Base-by-base conservation (phyloP, 2,888 invertebrate species). In the Thecocarcelia acutangulata region DNA sequence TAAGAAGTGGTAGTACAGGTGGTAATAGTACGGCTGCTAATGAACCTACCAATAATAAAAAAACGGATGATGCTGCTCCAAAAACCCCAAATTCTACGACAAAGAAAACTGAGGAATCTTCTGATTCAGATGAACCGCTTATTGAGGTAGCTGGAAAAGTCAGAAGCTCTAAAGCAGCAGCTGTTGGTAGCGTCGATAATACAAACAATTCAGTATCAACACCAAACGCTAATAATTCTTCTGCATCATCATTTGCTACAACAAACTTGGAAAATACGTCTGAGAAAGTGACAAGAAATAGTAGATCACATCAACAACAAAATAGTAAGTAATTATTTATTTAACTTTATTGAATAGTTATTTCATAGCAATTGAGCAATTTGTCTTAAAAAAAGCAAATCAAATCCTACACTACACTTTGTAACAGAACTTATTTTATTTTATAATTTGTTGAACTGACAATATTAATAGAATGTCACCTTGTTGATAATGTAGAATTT, bases 121-220 rank as follows among this genome's bases (percentile, higher is more conserved):
- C 96, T 64, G 96, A 96, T 87, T 94, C 94, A 84, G 96, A 96
- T 89, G 96, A 96, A 90, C 96, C 96, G 73, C 91, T 96, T 78
- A 95, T 95, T 84, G 94, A 94, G 87, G 92, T 93, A 64, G 92
- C 93, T 15, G 93, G 94, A 85, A 90, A 95, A 91, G 93, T 94
- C 90, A 92, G 95, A 66, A 89, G 87, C 73, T 90, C 90, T 0
- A 90, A 90, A 84, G 86, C 84, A 56, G 81, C 83, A 63, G 77
- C 75, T 72, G 73, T 75, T 44, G 68, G 80, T 64, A 79, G 75
- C 72, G 59, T 46, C 50, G 83, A 82, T 28, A n/a, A n/a, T n/a
- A 46, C 19, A 17, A 63, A n/a, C 12, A 69, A 17, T 46, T 61
- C 61, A 56, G 5, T 52, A 46, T 48, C 48, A 56, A 46, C 21